These are phyloP conservation scores for Cephus spinipes DNA, from an alignment of 2,888 invertebrate species.

Conservation along the genomic window DNA sequence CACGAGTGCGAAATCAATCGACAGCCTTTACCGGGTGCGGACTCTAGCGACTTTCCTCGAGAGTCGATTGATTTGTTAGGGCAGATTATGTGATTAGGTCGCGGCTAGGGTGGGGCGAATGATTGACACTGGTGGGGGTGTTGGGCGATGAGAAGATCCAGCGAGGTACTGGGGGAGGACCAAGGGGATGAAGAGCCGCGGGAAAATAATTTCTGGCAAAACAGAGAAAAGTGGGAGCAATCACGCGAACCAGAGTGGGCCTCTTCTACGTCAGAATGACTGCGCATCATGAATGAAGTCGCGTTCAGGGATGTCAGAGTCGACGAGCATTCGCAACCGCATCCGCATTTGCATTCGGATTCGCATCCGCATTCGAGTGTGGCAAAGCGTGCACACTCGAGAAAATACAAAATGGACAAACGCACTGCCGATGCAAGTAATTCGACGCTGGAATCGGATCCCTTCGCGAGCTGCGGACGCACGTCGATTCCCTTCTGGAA, in stretches of 20 bases:
- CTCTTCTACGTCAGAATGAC: background rate
- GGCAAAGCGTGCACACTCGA: background rate
- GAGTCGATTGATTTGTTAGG: slow-evolving; percentile 38
- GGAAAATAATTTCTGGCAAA: slow-evolving; percentile 48
- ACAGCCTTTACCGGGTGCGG: background rate
- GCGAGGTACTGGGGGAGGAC: slow-evolving; percentile 29
- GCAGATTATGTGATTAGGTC: slow-evolving; percentile 38
- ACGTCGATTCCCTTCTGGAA: background rate
- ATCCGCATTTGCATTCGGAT: background rate
- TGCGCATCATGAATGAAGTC: background rate
- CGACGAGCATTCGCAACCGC: background rate
- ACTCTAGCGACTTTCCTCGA: background rate
- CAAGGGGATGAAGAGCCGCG: slow-evolving; percentile 43
- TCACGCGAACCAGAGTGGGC: background rate
- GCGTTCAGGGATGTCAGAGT: background rate
- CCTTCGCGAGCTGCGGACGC: background rate
- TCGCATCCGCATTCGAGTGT: background rate
- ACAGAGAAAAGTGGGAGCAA: slow-evolving; percentile 38
- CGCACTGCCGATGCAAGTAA: background rate
- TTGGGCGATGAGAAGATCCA: background rate
- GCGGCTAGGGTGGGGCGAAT: slow-evolving; percentile 25
- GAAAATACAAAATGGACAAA: background rate
- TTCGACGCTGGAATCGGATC: background rate
- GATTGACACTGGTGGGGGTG: slow-evolving; percentile 26
- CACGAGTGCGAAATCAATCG: background rate